Evolutionary conservation across 1,140 invertebrate species (phyloP), one percentile per base, ranked within the genome.

Genomic region (Hyposmocoma kahamanoa): DNA sequence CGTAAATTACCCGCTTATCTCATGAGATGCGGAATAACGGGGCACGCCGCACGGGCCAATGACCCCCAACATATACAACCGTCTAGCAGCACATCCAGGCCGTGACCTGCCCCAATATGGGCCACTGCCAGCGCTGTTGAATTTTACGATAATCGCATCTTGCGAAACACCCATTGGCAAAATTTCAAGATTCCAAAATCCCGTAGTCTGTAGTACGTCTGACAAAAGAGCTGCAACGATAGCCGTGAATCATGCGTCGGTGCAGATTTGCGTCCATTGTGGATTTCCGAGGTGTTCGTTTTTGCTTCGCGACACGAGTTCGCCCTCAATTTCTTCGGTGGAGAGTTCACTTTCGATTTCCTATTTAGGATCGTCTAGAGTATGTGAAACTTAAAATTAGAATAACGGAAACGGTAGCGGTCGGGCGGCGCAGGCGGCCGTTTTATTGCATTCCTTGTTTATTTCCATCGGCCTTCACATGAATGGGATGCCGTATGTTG

Each of bases 181-280:
- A 76, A 84, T 74, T 73, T 84, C 79, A 84, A 84, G 68, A 70
- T 74, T 73, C 81, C 79, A 84, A 84, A 67, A 70, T 67, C 62
- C 57, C 53, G 50, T 59, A 57, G 54, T 81, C 80, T 84, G 76
- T 84, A 78, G 77, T 80, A 76, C 59, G 80, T 84, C 80, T 82
- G 62, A 80, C 48, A 54, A 60, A 60, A 53, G 47, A 57, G 53
- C 43, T 55, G 56, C 49, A 59, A 55, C 49, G 20, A 55, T 45
- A 20, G 38, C 45, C 55, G 62, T 79, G 73, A 79, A 71, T 81
- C 74, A 78, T 54, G 43, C 49, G 34, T 45, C 50, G 26, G 32
- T 8, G 45, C 26, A 30, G 44, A 50, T 45, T 55, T 47, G 56
- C 62, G 49, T 53, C 53, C 47, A 63, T 67, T 59, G 57, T 52